These are phyloP conservation scores for Temnothorax ravouxi DNA, from an alignment of 2,888 invertebrate species.

Conservation along the genomic window DNA sequence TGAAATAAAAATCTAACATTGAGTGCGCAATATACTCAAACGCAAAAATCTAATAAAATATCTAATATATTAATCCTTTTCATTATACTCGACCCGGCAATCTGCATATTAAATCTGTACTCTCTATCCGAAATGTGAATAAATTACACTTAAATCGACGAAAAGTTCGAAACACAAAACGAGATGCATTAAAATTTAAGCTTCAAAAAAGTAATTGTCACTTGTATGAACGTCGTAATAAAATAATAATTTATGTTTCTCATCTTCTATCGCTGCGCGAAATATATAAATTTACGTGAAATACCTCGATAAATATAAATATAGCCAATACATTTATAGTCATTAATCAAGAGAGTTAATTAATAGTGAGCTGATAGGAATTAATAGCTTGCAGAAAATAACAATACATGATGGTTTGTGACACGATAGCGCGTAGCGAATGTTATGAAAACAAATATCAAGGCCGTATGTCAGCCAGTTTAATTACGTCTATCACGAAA, in stretches of 20 bases:
- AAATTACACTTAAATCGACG: too few relatives aligned
- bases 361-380: not conserved
- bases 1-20: not conserved
- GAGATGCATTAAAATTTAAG: too few relatives aligned
- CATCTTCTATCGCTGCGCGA: not conserved
- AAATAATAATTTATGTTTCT: not conserved
- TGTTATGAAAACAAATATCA: not conserved
- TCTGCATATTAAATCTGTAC: too few relatives aligned
- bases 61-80: not conserved
- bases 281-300: not conserved
- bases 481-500: not conserved
- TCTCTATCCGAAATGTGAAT: too few relatives aligned
- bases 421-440: not conserved
- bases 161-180: too few relatives aligned
- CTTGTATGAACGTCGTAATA: not conserved
- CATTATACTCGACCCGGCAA: too few relatives aligned
- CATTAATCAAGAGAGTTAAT: not conserved
- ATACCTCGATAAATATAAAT: not conserved
- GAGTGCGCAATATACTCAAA: not conserved
- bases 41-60: not conserved
- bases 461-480: not conserved
- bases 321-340: not conserved
- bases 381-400: not conserved
- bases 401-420: not conserved
- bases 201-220: not conserved